Percentiles rank a stretch among this genome's conserved stretches.
Conservation (phyloP, 30 jellyfish, hydroid and myxozoan species). For the Turritopsis dohrnii region DNA sequence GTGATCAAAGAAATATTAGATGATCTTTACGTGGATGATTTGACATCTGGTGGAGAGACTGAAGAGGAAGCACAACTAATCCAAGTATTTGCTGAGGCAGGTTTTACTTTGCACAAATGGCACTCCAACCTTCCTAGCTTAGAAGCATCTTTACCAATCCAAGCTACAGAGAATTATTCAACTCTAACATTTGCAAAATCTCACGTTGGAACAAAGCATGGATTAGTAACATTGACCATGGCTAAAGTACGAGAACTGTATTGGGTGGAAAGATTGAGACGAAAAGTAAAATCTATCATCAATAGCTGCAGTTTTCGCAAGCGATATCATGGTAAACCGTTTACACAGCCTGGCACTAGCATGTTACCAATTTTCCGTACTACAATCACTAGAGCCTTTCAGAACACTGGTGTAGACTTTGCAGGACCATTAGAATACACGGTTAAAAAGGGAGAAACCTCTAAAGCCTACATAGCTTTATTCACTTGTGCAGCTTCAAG, state of each 20-base stretch:
- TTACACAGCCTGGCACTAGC: conserved; percentile 28
- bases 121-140: too few species aligned
- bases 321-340: conserved; percentile 33
- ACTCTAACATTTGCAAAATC: too few species aligned
- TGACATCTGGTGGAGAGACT: too few species aligned
- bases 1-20: too few species aligned
- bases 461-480: conserved; percentile 25
- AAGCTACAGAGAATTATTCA: too few species aligned
- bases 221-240: background rate
- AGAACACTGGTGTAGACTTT: conserved; percentile 55
- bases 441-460: conserved; percentile 16
- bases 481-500: conserved; percentile 66
- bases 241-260: conserved; percentile 1
- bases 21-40: too few species aligned
- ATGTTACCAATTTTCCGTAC: conserved; percentile 39
- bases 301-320: conserved; percentile 30
- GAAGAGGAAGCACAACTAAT: too few species aligned
- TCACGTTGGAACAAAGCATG: conserved; percentile 31
- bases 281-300: too few species aligned
- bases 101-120: too few species aligned
- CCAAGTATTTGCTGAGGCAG: too few species aligned
- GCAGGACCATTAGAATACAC: conserved; percentile 48
- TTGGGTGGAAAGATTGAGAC: conserved; percentile 2
- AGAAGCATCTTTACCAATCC: too few species aligned
- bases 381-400: conserved; percentile 41